A percentile compares a stretch with the other conserved stretches of the same genome.
Conservation (phyloP, 2,113 vertebrate genomes). For the Pseudois nayaur region DNA sequence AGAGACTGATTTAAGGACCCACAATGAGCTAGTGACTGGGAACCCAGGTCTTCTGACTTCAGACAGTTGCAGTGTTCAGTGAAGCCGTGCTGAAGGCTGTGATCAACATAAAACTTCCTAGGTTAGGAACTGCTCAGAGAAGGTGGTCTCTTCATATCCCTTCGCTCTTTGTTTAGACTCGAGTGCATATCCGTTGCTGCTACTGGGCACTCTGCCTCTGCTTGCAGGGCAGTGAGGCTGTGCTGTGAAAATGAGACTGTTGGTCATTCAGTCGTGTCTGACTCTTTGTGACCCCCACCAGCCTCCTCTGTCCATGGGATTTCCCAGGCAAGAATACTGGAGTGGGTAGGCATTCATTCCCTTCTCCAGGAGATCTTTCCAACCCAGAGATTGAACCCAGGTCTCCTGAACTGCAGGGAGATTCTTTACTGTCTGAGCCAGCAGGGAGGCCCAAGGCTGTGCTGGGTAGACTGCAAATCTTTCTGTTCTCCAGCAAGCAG, state of each 20-base stretch:
- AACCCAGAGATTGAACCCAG: neutral
- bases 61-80: neutral
- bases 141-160: neutral
- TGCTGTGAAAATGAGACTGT: neutral
- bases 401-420: neutral
- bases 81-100: neutral
- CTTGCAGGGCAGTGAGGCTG: neutral
- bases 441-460: neutral
- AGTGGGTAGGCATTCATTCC: neutral
- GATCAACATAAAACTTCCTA: neutral
- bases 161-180: neutral
- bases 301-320: neutral
- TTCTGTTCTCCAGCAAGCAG: neutral
- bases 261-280: neutral
- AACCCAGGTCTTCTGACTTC: neutral
- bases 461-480: neutral
- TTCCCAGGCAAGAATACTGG: neutral
- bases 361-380: neutral
- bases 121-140: neutral
- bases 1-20: neutral
- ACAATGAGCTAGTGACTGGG: neutral
- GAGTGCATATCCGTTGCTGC: rapidly evolving
- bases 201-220: neutral
- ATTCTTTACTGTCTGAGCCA: neutral
- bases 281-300: neutral